Base-by-base conservation (phyloP, 2,888 invertebrate genomes). In the Encarsia formosa region DNA sequence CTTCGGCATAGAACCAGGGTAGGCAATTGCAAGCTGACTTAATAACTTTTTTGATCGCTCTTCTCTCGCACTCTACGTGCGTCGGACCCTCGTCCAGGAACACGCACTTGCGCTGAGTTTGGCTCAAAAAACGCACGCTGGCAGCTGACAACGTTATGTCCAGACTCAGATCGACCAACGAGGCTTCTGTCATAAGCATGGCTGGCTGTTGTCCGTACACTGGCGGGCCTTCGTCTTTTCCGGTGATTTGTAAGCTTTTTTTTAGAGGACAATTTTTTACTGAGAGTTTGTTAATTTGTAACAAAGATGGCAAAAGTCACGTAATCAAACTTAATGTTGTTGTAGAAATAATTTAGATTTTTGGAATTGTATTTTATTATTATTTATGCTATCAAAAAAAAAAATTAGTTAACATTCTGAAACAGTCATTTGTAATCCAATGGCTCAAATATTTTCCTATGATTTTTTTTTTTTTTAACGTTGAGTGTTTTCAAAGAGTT, bases 71-170 rank as follows among this genome's bases (percentile, higher is more conserved):
- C 5, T 46, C 24, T 9, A 49, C 47, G 18, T 59, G 56, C 13
- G 60, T 52, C 13, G 19, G 26, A 55, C 61, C 76, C 69, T 89
- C 89, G 61, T 87, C 80, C 0, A 80, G 77, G 64, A 86, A 88
- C 24, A 86, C 80, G 63, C 90, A 90, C 46, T 84, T 81, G 9
- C 90, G 74, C 68, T 89, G 88, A 2, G 79, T 79, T 11, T 34
- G 56, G 2, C 78, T 76, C 38, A 90, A 49, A 23, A 53, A 53
- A 15, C 50, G 45, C 15, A 60, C 31, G 5, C 43, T 40, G 9
- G 29, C 29, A 3, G 44, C 34, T 9, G 54, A 54, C 13, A 31
- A 26, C 11, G 56, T 56, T 8, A 44, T 26, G 1, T 42, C 41
- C 2, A 49, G 34, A 1, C 29, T 6, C 13, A 63, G 40, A 18